These are phyloP conservation scores for Elanus axillaris DNA, from an alignment of 2,113 vertebrate genomes.

Conservation along the genomic window DNA sequence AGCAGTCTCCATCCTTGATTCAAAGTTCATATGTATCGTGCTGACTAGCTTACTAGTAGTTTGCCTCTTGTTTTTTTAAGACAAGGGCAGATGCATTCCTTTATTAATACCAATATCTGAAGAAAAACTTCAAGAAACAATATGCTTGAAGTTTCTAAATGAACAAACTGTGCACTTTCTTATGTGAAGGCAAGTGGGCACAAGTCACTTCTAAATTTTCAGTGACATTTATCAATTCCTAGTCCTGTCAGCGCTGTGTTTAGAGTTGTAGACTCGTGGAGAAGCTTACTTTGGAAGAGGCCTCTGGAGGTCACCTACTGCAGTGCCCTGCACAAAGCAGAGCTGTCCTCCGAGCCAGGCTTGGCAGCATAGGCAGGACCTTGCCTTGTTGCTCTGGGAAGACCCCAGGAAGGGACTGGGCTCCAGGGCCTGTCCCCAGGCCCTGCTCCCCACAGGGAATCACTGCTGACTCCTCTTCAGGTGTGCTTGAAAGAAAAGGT, in stretches of 20 bases:
- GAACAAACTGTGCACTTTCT: not conserved
- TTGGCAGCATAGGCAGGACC: fast-evolving
- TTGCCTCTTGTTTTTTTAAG: not conserved
- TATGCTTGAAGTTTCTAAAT: not conserved
- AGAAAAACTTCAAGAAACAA: not conserved
- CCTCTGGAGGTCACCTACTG: not conserved
- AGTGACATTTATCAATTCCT: not conserved
- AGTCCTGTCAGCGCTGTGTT: not conserved
- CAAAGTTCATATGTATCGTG: not conserved
- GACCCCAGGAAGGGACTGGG: fast-evolving
- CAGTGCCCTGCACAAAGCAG: not conserved
- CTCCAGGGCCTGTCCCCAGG: not conserved
- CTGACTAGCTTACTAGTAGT: not conserved
- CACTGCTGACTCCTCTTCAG: not conserved
- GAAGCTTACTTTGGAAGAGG: not conserved
- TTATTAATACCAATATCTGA: not conserved
- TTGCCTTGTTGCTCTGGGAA: fast-evolving
- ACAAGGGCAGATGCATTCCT: not conserved
- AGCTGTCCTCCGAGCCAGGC: not conserved
- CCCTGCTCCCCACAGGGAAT: not conserved
- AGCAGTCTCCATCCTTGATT: not conserved
- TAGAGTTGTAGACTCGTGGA: not conserved
- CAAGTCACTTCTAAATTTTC: not conserved
- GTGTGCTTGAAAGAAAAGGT: not conserved
- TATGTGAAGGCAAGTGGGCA: not conserved